phyloP scores from a whole-genome alignment of 2,797 vertebrate genomes.

The Champsocephalus gunnari region DNA sequence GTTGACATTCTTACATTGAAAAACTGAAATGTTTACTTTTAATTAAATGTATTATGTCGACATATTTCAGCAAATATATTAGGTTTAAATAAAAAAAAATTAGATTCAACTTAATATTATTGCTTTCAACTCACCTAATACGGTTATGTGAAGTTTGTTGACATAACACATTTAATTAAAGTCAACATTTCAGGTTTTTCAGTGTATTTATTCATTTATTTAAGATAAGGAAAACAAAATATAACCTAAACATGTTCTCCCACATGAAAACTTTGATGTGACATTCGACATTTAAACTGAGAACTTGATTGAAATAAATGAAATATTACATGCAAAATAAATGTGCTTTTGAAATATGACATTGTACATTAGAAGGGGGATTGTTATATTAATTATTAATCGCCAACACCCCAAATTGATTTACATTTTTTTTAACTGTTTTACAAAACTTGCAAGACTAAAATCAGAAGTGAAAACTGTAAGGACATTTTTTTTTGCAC shows the following conservation, averaged over 20 bases:
- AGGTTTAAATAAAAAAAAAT: too few species aligned
- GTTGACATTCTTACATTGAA: not conserved
- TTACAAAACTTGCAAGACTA: not conserved
- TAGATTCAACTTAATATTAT: too few species aligned
- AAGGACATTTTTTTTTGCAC: not conserved
- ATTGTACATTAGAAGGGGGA: too few species aligned
- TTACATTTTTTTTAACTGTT: not conserved
- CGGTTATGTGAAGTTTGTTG: too few species aligned
- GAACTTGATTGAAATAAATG: not conserved
- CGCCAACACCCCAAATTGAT: not conserved
- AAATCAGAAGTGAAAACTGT: not conserved
- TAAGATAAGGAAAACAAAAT: not conserved
- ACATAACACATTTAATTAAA: too few species aligned
- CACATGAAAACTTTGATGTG: not conserved
- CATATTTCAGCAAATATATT: too few species aligned
- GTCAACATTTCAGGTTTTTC: too few species aligned
- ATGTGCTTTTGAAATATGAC: not conserved
- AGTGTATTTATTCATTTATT: conserved; percentile 1
- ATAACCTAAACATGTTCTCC: not conserved
- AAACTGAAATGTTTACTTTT: too few species aligned
- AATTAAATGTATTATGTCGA: too few species aligned
- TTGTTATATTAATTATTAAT: not conserved
- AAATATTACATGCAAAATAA: not conserved
- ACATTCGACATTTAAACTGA: not conserved
- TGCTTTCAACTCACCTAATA: too few species aligned